Conservation (phyloP, 2,113 vertebrate species). For the Pagrus major region DNA sequence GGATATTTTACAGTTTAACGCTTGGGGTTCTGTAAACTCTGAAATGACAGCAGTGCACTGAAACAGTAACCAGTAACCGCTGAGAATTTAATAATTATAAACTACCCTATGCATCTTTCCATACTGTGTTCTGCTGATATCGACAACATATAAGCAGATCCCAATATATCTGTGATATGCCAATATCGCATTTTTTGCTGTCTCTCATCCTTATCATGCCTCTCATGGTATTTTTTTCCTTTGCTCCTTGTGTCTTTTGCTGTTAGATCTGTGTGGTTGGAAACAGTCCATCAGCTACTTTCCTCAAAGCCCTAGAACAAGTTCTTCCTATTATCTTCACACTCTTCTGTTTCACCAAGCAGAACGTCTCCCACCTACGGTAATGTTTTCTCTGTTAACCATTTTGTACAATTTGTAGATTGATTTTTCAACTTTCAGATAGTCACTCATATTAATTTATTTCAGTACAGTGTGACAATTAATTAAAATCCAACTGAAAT, state of each 20-base stretch:
- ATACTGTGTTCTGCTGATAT: no score
- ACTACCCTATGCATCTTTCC: no score
- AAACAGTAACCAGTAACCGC: no score
- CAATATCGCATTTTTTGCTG: no score
- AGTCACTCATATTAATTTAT: neutral
- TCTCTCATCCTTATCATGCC: neutral
- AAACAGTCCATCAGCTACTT: conserved; percentile 83
- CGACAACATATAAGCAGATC: no score
- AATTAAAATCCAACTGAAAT: neutral
- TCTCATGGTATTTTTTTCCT: neutral
- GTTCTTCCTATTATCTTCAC: conserved; percentile 89
- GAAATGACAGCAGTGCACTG: no score
- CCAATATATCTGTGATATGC: no score
- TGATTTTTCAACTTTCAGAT: neutral
- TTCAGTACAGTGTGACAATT: neutral
- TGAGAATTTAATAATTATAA: no score
- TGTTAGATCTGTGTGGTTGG: conserved; percentile 91
- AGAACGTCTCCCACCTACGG: conserved; percentile 93
- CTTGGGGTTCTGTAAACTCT: no score
- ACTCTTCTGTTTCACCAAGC: conserved; percentile 92
- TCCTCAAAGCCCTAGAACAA: conserved; percentile 84
- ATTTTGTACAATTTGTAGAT: no score
- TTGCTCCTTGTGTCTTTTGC: conserved; percentile 24
- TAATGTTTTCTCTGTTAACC: conserved; percentile 78
- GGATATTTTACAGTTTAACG: no score